Evolutionary conservation across 1,140 invertebrate species (phyloP).

Genomic region (Cydia amplana): DNA sequence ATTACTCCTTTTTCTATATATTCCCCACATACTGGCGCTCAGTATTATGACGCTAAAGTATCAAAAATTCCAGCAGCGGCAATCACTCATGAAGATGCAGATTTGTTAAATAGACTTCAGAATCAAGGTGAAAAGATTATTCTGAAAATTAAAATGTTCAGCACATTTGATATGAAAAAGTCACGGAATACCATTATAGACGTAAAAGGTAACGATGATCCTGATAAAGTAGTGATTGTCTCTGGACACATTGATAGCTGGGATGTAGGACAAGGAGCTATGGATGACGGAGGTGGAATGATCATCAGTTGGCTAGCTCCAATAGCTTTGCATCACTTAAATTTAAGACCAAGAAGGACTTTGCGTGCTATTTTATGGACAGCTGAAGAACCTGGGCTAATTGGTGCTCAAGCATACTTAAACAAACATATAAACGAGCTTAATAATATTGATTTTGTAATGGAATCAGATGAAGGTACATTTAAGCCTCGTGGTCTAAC

Average conservation of each 20-base stretch:
- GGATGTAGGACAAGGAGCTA: constrained; percentile 93
- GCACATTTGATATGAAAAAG: constrained; percentile 74
- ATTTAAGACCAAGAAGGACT: constrained; percentile 86
- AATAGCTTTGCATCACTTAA: constrained; percentile 84
- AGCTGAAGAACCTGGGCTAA: constrained; percentile 87
- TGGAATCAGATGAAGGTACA: constrained; percentile 92
- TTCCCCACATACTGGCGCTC: constrained; percentile 85
- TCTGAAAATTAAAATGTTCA: constrained; percentile 72
- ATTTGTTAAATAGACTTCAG: constrained; percentile 84
- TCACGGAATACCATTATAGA: constrained; percentile 89
- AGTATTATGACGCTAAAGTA: constrained; percentile 81
- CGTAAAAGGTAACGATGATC: constrained; percentile 80
- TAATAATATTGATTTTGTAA: constrained; percentile 82
- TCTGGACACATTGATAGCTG: constrained; percentile 95
- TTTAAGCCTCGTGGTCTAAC: constrained; percentile 85
- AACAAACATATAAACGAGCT: constrained; percentile 82
- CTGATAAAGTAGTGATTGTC: constrained; percentile 87
- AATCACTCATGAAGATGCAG: constrained; percentile 90
- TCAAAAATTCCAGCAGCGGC: constrained; percentile 88
- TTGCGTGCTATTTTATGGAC: constrained; percentile 91
- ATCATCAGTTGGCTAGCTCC: constrained; percentile 90
- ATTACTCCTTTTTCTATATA: constrained; percentile 88
- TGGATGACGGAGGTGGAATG: constrained; percentile 92
- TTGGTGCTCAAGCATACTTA: constrained; percentile 84
- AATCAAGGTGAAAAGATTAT: constrained; percentile 80